Conservation (phyloP, 2,797 vertebrate genomes). For the Crax fasciolata region DNA sequence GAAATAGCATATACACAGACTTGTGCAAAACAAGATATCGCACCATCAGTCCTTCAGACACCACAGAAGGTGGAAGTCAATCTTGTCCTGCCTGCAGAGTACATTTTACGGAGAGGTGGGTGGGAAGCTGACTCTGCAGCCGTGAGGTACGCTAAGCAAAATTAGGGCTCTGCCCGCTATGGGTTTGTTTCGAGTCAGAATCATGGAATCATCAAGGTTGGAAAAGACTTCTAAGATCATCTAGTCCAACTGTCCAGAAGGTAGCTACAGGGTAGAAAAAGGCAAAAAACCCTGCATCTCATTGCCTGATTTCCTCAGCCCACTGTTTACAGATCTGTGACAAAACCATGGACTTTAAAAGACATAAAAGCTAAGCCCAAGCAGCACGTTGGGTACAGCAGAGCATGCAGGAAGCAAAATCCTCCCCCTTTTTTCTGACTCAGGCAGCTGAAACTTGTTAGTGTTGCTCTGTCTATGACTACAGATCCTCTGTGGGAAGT, state of each 20-base stretch:
- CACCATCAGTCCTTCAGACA: neutral
- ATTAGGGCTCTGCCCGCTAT: neutral
- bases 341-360: neutral
- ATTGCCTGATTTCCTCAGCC: neutral
- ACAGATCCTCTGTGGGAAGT: neutral
- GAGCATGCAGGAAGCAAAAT: neutral
- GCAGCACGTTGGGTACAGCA: neutral
- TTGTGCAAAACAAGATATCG: neutral
- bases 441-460: neutral
- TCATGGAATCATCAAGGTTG: too few relatives aligned
- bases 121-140: neutral
- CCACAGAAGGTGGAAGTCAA: neutral
- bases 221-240: too few relatives aligned
- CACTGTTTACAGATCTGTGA: neutral
- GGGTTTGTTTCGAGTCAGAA: neutral
- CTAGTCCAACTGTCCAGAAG: neutral
- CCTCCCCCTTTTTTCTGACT: neutral
- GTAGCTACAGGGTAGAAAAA: neutral
- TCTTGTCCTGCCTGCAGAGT: neutral
- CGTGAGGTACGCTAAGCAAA: neutral
- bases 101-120: fast-evolving
- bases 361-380: neutral
- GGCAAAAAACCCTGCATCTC: fast-evolving
- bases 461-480: neutral
- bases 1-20: neutral